A percentile compares a stretch with the other conserved stretches of the same genome.
Conservation (phyloP, 2,888 invertebrate genomes). For the Rosalia funebris region DNA sequence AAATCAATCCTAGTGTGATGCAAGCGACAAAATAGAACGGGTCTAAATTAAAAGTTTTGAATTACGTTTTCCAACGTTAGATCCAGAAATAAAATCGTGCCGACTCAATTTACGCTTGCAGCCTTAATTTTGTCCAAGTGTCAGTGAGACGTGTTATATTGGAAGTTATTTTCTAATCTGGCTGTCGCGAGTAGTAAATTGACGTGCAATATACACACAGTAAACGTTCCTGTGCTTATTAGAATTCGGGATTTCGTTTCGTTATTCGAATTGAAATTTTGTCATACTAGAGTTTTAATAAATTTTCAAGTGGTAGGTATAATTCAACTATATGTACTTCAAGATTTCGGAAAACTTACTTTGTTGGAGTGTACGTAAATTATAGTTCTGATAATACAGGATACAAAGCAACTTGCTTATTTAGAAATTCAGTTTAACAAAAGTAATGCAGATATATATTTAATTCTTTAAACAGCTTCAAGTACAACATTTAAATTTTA, state of each 20-base stretch:
- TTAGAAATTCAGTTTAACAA: no score
- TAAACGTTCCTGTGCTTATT: slow-evolving; percentile 4
- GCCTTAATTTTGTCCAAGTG: slow-evolving; percentile 15
- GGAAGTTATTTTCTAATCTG: slow-evolving; percentile 22
- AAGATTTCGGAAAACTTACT: no score
- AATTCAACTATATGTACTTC: no score
- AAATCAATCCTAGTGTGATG: slow-evolving; percentile 7
- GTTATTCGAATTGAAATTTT: background rate
- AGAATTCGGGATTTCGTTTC: background rate
- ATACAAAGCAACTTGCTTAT: no score
- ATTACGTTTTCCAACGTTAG: slow-evolving; percentile 3
- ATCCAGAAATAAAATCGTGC: slow-evolving; percentile 1
- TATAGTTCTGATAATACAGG: no score
- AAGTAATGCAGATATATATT: no score
- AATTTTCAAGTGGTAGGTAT: no score
- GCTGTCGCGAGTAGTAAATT: slow-evolving; percentile 8
- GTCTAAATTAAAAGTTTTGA: slow-evolving; percentile 24
- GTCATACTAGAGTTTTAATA: background rate
- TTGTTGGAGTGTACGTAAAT: no score
- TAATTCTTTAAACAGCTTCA: no score
- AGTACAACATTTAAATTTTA: no score
- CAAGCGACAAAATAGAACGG: slow-evolving; percentile 22
- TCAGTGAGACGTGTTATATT: slow-evolving; percentile 24
- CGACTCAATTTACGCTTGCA: slow-evolving; percentile 13
- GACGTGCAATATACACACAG: slow-evolving; percentile 15